Evolutionary conservation across 2,113 vertebrate species (phyloP).

Genomic region (Oceanodroma tethys): DNA sequence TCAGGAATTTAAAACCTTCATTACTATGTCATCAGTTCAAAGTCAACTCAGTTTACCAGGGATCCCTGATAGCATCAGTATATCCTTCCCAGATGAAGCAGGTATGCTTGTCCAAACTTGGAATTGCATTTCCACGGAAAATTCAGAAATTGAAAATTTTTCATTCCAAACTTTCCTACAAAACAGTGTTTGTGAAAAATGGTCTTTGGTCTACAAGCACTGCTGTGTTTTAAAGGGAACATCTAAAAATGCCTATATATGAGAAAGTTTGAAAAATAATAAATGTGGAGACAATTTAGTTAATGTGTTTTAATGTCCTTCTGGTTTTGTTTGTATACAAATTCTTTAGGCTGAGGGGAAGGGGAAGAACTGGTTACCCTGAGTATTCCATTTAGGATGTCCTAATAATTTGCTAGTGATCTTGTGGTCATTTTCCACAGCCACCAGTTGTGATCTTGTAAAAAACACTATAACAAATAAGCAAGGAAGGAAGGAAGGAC

Average conservation of each 20-base stretch:
- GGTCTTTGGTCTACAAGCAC: neutral
- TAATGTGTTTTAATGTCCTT: neutral
- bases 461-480: neutral
- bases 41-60: constrained; percentile 24
- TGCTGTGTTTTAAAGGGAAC: neutral
- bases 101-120: constrained; percentile 29
- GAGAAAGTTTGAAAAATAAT: neutral
- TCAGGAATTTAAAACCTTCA: constrained; percentile 53
- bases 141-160: neutral
- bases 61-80: constrained; percentile 20
- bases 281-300: neutral
- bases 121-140: constrained; percentile 4
- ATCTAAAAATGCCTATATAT: neutral
- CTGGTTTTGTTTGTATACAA: neutral
- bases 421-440: neutral
- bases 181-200: neutral
- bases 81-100: constrained; percentile 7
- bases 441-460: neutral
- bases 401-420: neutral
- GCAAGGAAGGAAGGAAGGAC: neutral
- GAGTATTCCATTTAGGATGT: neutral
- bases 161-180: neutral
- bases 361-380: neutral
- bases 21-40: constrained; percentile 53
- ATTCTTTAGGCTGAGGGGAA: neutral